phyloP scores from a whole-genome alignment of 2,888 invertebrate genomes.

The Biston betularia region DNA sequence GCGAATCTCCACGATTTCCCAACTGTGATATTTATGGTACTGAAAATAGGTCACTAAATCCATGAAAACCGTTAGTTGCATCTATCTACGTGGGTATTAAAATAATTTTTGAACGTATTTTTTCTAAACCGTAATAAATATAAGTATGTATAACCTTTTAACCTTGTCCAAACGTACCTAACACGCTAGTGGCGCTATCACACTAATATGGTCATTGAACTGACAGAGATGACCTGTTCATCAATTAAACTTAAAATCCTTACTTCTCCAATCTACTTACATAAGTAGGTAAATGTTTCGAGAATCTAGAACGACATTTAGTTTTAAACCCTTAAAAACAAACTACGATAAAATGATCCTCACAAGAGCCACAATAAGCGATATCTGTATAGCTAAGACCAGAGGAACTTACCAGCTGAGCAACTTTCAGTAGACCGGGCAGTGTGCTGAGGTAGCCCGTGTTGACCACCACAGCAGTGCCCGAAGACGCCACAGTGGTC shows the following conservation, averaged over 20 bases:
- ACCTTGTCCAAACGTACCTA: no score
- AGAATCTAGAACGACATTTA: no score
- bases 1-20: constrained; percentile 48
- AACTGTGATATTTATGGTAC: constrained; percentile 58
- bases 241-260: no score
- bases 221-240: no score
- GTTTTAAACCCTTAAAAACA: no score
- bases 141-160: background rate
- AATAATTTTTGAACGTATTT: background rate
- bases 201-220: no score
- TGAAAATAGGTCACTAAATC: constrained; percentile 55
- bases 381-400: no score
- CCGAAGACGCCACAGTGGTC: constrained; percentile 92
- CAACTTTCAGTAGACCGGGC: constrained; percentile 93
- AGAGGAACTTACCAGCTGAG: constrained; percentile 89
- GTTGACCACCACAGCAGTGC: constrained; percentile 92
- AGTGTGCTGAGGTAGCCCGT: constrained; percentile 92
- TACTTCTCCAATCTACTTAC: no score
- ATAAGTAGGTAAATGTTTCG: no score
- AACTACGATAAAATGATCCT: no score
- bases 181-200: no score
- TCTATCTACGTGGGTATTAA: background rate
- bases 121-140: background rate
- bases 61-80: constrained; percentile 31
- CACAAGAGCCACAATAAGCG: no score